A percentile compares a stretch with the other conserved stretches of the same genome.
Evolutionary conservation across 2,113 vertebrate species (phyloP).

Genomic region (Rallus limicola): DNA sequence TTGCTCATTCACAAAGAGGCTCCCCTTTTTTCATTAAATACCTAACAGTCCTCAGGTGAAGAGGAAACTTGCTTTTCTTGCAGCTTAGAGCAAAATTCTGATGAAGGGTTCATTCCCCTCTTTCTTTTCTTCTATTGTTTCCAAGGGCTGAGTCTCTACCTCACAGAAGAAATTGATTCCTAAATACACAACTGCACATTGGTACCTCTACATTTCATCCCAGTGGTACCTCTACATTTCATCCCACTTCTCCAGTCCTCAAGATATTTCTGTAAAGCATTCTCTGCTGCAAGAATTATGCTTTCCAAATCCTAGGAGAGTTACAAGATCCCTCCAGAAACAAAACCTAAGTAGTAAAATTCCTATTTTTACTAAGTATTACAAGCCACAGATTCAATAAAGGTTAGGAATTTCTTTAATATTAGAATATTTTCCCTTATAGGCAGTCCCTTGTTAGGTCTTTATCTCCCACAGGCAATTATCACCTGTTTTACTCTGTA

Average conservation of each 20-base stretch:
- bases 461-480: not conserved
- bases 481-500: not conserved
- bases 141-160: not conserved
- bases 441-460: not conserved
- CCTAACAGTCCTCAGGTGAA: not conserved
- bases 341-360: not conserved
- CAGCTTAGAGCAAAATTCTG: not conserved
- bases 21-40: not conserved
- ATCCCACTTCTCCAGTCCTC: not conserved
- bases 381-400: not conserved
- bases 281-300: not conserved
- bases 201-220: not conserved
- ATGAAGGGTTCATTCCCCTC: not conserved
- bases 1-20: not conserved
- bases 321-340: not conserved
- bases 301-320: not conserved
- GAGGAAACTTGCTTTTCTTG: not conserved
- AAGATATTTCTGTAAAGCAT: not conserved
- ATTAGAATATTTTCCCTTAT: not conserved
- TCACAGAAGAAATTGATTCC: not conserved
- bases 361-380: not conserved
- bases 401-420: not conserved
- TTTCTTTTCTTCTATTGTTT: not conserved
- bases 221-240: not conserved
- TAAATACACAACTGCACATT: not conserved